A percentile compares a stretch with the other conserved stretches of the same genome.
phyloP scores from a whole-genome alignment of 2,113 vertebrate genomes.

The Talpa occidentalis region DNA sequence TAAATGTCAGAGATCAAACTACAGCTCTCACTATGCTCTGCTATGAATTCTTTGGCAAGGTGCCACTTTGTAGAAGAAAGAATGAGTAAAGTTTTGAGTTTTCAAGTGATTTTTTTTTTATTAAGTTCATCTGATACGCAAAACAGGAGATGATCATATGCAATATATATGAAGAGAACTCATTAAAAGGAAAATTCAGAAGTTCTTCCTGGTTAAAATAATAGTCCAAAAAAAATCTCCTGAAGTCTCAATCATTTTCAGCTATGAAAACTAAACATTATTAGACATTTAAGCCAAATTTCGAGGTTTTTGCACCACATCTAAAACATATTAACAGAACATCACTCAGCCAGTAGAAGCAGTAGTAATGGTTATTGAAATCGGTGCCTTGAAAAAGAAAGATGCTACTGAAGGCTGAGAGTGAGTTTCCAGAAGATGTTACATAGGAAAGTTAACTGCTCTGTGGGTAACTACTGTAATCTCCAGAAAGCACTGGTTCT shows the following conservation, averaged over 20 bases:
- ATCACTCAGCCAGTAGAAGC: background rate
- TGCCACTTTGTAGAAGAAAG: conserved; percentile 14
- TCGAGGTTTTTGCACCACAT: background rate
- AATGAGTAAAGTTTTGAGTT: background rate
- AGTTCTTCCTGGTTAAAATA: background rate
- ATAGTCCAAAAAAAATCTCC: background rate
- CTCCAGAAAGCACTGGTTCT: background rate
- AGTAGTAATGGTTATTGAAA: conserved; percentile 51
- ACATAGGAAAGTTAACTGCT: background rate
- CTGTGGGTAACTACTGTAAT: background rate
- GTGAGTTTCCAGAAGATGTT: background rate
- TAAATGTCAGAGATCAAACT: conserved; percentile 52
- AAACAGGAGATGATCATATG: background rate
- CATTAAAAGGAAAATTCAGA: background rate
- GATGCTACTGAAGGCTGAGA: background rate
- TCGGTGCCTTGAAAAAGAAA: conserved; percentile 28
- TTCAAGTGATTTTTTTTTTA: conserved; percentile 27
- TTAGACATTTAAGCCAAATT: background rate
- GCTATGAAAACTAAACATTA: background rate
- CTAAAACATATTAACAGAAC: background rate
- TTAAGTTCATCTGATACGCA: background rate
- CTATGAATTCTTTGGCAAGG: background rate
- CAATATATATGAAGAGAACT: background rate
- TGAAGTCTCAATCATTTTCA: background rate
- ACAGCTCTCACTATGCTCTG: background rate